Conservation (phyloP, 64 coral and sea anemone genomes). For the Anthopleura sola region DNA sequence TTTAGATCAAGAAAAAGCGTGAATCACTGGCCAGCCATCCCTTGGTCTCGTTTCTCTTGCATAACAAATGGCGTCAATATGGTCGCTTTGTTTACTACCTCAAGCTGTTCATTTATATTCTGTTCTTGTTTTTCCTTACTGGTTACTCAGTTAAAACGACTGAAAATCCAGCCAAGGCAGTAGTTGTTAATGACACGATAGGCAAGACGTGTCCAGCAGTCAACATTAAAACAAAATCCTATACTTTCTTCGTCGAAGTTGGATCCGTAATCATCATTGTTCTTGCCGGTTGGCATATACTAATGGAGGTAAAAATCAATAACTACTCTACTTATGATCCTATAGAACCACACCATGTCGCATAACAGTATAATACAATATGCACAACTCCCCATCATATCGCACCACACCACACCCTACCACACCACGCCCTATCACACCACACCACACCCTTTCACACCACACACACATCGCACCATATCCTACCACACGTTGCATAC, state of each 20-base stretch:
- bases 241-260: slow-evolving; percentile 42
- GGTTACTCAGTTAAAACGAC: slow-evolving; percentile 69
- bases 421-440: no score
- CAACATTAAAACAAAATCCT: not conserved
- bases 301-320: slow-evolving; percentile 57
- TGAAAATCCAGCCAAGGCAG: slow-evolving; percentile 15
- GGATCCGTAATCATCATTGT: slow-evolving; percentile 68
- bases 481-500: no score
- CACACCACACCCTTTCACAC: no score
- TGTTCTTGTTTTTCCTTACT: slow-evolving; percentile 86
- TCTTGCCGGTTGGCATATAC: slow-evolving; percentile 56
- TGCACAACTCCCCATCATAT: no score
- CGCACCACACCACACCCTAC: no score
- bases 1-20: slow-evolving; percentile 64
- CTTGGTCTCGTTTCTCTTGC: slow-evolving; percentile 66
- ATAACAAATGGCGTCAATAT: slow-evolving; percentile 82
- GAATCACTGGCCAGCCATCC: slow-evolving; percentile 81
- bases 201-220: slow-evolving; percentile 18
- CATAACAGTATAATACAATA: no score
- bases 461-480: no score
- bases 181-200: not conserved
- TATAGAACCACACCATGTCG: no score
- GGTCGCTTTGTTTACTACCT: slow-evolving; percentile 80
- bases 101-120: slow-evolving; percentile 65
- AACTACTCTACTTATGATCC: not conserved